A percentile compares a stretch with the other conserved stretches of the same genome.
Evolutionary conservation across 2,797 vertebrate genomes (phyloP).

Genomic region (Melanotaenia nigrans): DNA sequence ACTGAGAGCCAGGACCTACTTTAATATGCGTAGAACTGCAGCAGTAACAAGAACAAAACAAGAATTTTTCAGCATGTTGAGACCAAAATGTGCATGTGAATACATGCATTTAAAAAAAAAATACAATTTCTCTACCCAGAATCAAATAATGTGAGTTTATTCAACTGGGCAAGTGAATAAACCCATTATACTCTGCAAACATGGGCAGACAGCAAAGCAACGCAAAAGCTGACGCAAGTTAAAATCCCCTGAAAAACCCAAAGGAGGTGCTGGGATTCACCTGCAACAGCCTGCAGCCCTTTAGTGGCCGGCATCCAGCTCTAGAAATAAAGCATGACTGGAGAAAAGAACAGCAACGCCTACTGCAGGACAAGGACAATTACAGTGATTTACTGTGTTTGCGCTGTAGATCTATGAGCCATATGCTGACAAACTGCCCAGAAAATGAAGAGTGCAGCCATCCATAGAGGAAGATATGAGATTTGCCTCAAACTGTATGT

Average conservation of each 20-base stretch:
- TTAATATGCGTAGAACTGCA: slow-evolving; percentile 13
- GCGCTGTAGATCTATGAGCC: neutral
- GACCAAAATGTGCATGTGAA: slow-evolving; percentile 11
- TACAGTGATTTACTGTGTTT: neutral
- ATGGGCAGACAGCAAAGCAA: slow-evolving; percentile 9
- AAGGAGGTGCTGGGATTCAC: slow-evolving; percentile 46
- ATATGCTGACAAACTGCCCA: neutral
- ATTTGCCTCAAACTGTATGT: neutral
- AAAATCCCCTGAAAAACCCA: slow-evolving; percentile 31
- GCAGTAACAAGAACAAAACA: slow-evolving; percentile 8
- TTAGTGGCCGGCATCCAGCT: slow-evolving; percentile 23
- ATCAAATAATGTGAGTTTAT: slow-evolving; percentile 1
- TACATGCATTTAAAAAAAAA: neutral
- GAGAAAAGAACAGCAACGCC: neutral
- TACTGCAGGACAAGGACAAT: neutral
- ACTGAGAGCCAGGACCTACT: neutral
- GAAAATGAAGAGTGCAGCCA: slow-evolving; percentile 3
- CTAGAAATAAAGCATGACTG: slow-evolving; percentile 7
- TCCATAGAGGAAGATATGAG: neutral
- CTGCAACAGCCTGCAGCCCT: slow-evolving; percentile 45
- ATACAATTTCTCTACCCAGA: neutral
- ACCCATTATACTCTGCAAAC: slow-evolving; percentile 18
- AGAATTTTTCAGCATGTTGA: slow-evolving; percentile 1
- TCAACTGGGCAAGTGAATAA: slow-evolving; percentile 5
- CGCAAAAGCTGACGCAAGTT: slow-evolving; percentile 30